Evolutionary conservation across 2,797 vertebrate species (phyloP), one percentile per base, ranked within the genome.

Genomic region (Scolopax bukidnonensis): DNA sequence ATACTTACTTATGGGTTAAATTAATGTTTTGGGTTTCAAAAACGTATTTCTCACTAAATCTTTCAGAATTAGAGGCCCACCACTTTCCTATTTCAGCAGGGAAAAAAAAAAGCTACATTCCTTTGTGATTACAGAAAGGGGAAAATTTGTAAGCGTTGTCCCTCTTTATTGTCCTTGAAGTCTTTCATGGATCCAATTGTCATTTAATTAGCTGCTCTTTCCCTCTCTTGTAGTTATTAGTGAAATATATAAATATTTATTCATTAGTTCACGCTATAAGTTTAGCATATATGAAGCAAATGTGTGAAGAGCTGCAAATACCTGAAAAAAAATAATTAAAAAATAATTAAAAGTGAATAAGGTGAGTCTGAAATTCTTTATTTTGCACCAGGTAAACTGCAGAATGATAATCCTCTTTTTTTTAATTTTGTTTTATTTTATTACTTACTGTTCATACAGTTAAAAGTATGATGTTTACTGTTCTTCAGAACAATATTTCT

Each of bases 391-490:
- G 18, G 24, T 83, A 93, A 93, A 87, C 38, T 60, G 41, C 61
- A 87, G 88, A 95, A 94, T 89, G 43, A 71, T 56, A 93, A 79
- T 92, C 63, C 30, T 87, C 56, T 89, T 32, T 9, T 12, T 94
- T 36, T 36, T 36, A 36, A 21, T 47, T 93, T 14, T 21, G 25
- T 95, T 96, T 14, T 76, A 51, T 40, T 41, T 86, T 94, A 89
- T 96, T 93, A 68, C 23, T 90, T 86, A 48, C 48, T 89, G 45
- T 81, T 95, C 67, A 53, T 83, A 89, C 11, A 83, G 47, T 61
- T 90, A 83, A 95, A 97, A 86, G 18, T 18, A 10, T 92, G 80
- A 68, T 87, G 70, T 92, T 96, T 96, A 94, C 87, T 95, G 6
- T 80, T 32, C 54, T 81, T 96, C 84, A 90, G 60, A 96, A 61